Percentiles rank a stretch among this genome's conserved stretches.
These are phyloP conservation scores for Hyperopisus bebe DNA, from an alignment of 2,113 vertebrate genomes.

Conservation along the genomic window DNA sequence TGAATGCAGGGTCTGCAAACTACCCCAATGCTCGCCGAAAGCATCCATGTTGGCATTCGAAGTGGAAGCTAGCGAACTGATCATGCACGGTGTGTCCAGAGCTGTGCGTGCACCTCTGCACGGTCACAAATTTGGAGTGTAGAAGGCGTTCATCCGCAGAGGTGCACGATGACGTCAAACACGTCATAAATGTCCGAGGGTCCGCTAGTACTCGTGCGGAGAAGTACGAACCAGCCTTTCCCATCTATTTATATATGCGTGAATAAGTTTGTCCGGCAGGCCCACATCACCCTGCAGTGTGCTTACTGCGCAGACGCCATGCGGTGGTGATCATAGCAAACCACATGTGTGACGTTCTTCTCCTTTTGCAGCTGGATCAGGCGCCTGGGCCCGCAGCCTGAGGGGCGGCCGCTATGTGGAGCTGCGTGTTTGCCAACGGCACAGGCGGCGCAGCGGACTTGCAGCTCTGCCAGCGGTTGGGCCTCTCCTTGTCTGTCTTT, in stretches of 20 bases:
- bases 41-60: too few relatives aligned
- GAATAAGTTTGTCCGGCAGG: not conserved
- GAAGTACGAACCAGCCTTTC: not conserved
- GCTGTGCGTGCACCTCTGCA: too few relatives aligned
- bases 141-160: too few relatives aligned
- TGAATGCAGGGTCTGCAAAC: too few relatives aligned
- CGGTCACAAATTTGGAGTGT: too few relatives aligned
- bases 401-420: slow-evolving; percentile 79
- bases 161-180: too few relatives aligned
- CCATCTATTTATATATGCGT: not conserved
- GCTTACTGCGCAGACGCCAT: not conserved
- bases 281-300: not conserved
- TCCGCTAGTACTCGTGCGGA: too few relatives aligned
- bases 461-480: slow-evolving; percentile 80
- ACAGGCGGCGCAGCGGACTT: slow-evolving; percentile 63
- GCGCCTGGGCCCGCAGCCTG: slow-evolving; percentile 44
- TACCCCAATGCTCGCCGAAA: too few relatives aligned
- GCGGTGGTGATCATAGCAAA: not conserved
- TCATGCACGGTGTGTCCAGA: too few relatives aligned
- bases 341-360: slow-evolving; percentile 13
- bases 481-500: slow-evolving; percentile 75
- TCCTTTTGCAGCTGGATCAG: slow-evolving; percentile 58
- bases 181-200: too few relatives aligned
- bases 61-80: too few relatives aligned
- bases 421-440: slow-evolving; percentile 76